Base-by-base conservation (phyloP, 1,140 invertebrate species). In the Plectus sambesii region DNA sequence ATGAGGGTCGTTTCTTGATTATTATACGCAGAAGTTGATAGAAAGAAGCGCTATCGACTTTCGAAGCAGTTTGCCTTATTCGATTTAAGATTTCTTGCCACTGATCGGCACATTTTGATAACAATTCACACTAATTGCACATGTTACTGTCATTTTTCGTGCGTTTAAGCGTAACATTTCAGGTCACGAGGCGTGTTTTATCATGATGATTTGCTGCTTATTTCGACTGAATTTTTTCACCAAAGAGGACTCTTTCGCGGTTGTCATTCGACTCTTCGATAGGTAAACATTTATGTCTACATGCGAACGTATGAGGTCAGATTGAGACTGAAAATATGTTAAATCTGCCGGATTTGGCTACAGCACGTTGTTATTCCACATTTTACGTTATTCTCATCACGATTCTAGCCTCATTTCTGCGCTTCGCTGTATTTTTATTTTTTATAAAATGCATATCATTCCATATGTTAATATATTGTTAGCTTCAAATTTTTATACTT, bases 111-210 rank as follows among this genome's bases (percentile, higher is more conserved):
- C n/a, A n/a, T n/a, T n/a, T n/a, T n/a, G n/a, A n/a, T n/a, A n/a
- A n/a, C 12, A 9, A 12, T 20, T 0, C 8, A 45, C n/a, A n/a
- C n/a, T 49, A 9, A 6, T 52, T 6, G 6, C 12, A 15, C 36
- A 20, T 47, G 46, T n/a, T 35, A 30, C 12, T 29, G 42, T 43
- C 49, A 3, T 33, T 12, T 48, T 5, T 51, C 2, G 25, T 51
- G 47, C 40, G 47, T 35, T 57, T 20, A n/a, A n/a, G n/a, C n/a
- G n/a, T n/a, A n/a, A n/a, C n/a, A n/a, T 51, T 63, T 33, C 49
- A 76, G 75, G 93, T 2, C 94, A 99, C 74, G 94, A 99, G 75
- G 81, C 96, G 72, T 79, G 85, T 5, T 99, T 98, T 73, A 73
- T 93, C 20, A 92, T 97, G 78, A 93, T 98, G 67, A 66, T 98